phyloP scores from a whole-genome alignment of 2,113 vertebrate species.

The Channa maculata region DNA sequence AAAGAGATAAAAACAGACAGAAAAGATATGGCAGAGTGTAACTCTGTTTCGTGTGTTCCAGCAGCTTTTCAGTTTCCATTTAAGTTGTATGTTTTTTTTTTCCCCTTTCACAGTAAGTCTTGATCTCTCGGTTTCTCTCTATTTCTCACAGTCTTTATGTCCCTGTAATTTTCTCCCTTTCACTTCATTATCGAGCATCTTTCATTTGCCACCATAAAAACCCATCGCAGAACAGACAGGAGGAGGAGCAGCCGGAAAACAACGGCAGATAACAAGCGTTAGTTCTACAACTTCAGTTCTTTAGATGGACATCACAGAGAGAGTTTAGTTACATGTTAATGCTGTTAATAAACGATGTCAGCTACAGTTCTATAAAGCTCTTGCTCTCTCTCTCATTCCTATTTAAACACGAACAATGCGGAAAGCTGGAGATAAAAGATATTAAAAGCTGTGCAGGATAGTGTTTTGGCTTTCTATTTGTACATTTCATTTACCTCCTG shows the following conservation, averaged over 20 bases:
- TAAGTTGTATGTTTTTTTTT: slow-evolving; percentile 6
- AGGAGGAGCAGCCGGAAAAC: slow-evolving; percentile 5
- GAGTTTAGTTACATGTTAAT: slow-evolving; percentile 28
- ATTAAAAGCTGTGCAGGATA: slow-evolving; percentile 7
- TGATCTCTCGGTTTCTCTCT: not conserved
- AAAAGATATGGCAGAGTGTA: slow-evolving; percentile 6
- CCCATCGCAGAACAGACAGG: slow-evolving; percentile 13
- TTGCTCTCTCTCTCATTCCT: not conserved
- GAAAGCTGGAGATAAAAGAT: slow-evolving; percentile 4
- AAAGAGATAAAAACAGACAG: slow-evolving; percentile 24
- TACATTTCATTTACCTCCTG: slow-evolving; percentile 29
- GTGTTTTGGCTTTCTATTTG: slow-evolving; percentile 10
- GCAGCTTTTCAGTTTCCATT: slow-evolving; percentile 25
- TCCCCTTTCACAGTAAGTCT: not conserved
- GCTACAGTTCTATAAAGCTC: not conserved
- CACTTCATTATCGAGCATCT: slow-evolving; percentile 48
- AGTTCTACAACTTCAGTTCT: slow-evolving; percentile 9
- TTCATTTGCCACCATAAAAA: slow-evolving; percentile 1
- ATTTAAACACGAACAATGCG: slow-evolving; percentile 4
- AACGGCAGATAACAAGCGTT: slow-evolving; percentile 6
- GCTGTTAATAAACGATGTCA: slow-evolving; percentile 27
- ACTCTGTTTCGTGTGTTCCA: slow-evolving; percentile 25
- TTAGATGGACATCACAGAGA: slow-evolving; percentile 15
- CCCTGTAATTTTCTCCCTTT: slow-evolving; percentile 32
- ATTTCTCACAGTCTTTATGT: slow-evolving; percentile 22